Evolutionary conservation across 2,888 invertebrate species (phyloP).

Genomic region (Tanaodytes sp.): DNA sequence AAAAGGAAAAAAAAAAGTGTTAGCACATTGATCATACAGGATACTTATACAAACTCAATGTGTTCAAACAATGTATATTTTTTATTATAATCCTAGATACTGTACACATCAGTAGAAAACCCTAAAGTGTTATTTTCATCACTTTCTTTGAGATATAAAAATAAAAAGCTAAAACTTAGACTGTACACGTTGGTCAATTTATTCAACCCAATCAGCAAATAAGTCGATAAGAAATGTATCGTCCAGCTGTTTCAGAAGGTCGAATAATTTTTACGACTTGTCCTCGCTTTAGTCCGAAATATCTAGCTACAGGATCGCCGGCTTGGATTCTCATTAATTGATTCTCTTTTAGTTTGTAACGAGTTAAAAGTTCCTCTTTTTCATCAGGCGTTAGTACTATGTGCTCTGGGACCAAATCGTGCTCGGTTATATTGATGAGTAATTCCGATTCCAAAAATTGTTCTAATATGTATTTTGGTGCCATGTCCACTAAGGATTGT

Average conservation of each 20-base stretch:
- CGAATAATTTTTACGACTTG: slow-evolving; percentile 99
- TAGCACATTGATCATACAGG: slow-evolving; percentile 36
- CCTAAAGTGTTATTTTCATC: slow-evolving; percentile 43
- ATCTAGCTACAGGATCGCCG: slow-evolving; percentile 98
- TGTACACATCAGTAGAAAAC: slow-evolving; percentile 37
- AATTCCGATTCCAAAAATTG: slow-evolving; percentile 96
- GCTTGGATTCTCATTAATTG: slow-evolving; percentile 99
- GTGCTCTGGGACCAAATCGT: slow-evolving; percentile 98
- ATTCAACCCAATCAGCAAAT: slow-evolving; percentile 79
- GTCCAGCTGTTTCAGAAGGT: slow-evolving; percentile 97
- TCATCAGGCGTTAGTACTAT: slow-evolving; percentile 98
- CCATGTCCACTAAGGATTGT: slow-evolving; percentile 97
- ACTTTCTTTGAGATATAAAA: slow-evolving; percentile 36
- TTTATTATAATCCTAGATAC: slow-evolving; percentile 45
- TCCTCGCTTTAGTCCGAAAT: slow-evolving; percentile 98
- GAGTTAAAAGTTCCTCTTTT: slow-evolving; percentile 93
- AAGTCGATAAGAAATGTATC: slow-evolving; percentile 97
- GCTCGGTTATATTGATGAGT: slow-evolving; percentile 97
- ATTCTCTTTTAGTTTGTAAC: slow-evolving; percentile 98
- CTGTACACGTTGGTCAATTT: not conserved
- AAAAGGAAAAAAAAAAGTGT: slow-evolving; percentile 12
- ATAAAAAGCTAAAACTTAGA: slow-evolving; percentile 32
- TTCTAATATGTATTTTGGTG: slow-evolving; percentile 98
- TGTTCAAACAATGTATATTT: slow-evolving; percentile 49
- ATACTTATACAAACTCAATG: slow-evolving; percentile 44